Evolutionary conservation across 2,113 vertebrate genomes (phyloP).

Genomic region (Caretta caretta): DNA sequence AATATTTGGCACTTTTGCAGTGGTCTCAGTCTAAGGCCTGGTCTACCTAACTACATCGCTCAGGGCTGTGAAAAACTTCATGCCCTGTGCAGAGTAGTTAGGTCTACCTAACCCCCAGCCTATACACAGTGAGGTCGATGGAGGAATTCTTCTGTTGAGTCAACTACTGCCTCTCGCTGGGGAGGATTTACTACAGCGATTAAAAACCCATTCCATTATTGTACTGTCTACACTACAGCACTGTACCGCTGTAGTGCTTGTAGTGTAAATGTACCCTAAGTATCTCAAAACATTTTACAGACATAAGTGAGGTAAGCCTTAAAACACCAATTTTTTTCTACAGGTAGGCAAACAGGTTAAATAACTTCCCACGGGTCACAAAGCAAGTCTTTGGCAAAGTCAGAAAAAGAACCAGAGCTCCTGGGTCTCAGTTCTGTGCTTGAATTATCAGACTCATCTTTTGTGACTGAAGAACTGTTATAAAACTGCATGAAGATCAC

Average conservation of each 20-base stretch:
- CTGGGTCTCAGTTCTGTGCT: not conserved
- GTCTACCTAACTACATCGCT: not conserved
- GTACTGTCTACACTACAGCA: not conserved
- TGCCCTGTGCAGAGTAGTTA: too few species aligned
- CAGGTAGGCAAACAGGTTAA: slow-evolving; percentile 31
- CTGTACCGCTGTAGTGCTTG: not conserved
- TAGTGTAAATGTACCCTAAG: not conserved
- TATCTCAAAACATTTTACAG: not conserved
- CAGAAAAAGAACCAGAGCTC: slow-evolving; percentile 14
- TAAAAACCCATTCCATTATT: not conserved
- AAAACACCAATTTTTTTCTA: not conserved
- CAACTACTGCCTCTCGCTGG: not conserved
- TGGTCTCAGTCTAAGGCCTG: not conserved
- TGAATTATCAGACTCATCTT: not conserved
- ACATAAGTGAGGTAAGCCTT: not conserved
- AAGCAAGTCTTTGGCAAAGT: slow-evolving; percentile 18
- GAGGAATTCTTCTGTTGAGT: not conserved
- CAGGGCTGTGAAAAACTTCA: too few species aligned
- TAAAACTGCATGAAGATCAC: slow-evolving; percentile 27
- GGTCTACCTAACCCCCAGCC: not conserved
- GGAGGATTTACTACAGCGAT: not conserved
- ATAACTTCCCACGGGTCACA: not conserved
- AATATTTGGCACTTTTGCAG: not conserved
- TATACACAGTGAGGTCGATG: not conserved
- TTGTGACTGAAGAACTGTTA: not conserved